Conservation (phyloP, 2,888 invertebrate genomes). For the Helobdella robusta region DNA sequence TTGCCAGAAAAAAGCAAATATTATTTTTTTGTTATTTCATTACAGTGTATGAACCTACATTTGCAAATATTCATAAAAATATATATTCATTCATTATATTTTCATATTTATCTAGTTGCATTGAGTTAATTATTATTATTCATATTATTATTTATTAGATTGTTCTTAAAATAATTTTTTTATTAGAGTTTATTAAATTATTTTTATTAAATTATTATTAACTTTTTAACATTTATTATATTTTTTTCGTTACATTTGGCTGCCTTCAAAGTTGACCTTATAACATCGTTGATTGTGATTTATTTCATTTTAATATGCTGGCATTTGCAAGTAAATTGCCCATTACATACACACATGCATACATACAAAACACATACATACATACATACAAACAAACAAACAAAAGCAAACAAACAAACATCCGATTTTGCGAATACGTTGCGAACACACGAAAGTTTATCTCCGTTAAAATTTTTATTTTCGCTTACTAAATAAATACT, state of each 20-base stretch:
- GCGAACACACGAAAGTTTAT: background rate
- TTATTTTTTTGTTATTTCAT: too few relatives aligned
- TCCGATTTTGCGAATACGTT: background rate
- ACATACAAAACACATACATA: slow-evolving; percentile 9
- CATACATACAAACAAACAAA: slow-evolving; percentile 11
- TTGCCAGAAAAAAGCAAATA: too few relatives aligned
- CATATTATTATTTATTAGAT: background rate
- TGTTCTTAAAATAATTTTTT: background rate
- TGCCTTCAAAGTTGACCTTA: background rate
- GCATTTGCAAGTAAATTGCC: background rate
- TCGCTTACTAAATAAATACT: too few relatives aligned
- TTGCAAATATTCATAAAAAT: too few relatives aligned
- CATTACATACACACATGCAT: slow-evolving; percentile 12
- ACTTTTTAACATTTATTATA: background rate
- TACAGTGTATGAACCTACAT: too few relatives aligned
- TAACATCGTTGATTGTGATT: background rate
- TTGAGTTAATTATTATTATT: too few relatives aligned
- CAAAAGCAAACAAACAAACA: background rate
- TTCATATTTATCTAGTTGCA: too few relatives aligned
- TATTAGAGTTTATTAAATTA: background rate
- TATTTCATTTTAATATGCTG: background rate
- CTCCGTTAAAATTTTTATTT: too few relatives aligned
- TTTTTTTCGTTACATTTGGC: background rate
- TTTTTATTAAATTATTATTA: background rate
- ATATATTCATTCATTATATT: too few relatives aligned